Evolutionary conservation across 2,888 invertebrate genomes (phyloP).

Genomic region (Rambutsinella grinnellia): DNA sequence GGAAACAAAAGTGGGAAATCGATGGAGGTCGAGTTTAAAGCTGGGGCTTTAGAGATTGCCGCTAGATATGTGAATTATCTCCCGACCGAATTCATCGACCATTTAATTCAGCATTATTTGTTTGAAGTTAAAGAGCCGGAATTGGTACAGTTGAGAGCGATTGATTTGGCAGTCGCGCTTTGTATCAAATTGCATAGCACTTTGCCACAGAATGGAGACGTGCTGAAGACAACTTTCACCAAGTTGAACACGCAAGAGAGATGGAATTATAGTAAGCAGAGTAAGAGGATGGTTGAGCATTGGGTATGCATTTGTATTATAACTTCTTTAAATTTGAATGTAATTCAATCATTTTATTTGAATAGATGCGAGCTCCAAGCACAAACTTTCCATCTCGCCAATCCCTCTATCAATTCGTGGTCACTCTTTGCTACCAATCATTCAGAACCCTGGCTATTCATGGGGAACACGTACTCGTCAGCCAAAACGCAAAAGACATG

Average conservation of each 20-base stretch:
- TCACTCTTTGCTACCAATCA: constrained; percentile 25
- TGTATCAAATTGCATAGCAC: constrained; percentile 27
- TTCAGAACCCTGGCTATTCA: constrained; percentile 32
- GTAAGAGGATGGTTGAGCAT: constrained; percentile 34
- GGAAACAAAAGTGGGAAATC: constrained; percentile 12
- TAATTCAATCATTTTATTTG: not conserved
- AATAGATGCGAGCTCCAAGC: constrained; percentile 18
- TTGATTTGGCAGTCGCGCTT: constrained; percentile 32
- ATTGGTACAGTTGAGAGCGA: constrained; percentile 24
- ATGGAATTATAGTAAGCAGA: constrained; percentile 40
- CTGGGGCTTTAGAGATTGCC: constrained; percentile 28
- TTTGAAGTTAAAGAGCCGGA: constrained; percentile 35
- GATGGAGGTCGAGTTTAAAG: constrained; percentile 33
- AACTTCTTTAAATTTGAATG: not conserved
- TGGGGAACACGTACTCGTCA: constrained; percentile 1
- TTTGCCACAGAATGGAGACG: constrained; percentile 10
- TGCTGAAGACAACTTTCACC: constrained; percentile 11
- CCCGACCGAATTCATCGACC: constrained; percentile 38
- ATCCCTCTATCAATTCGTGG: constrained; percentile 28
- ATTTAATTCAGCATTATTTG: constrained; percentile 21
- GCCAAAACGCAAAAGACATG: constrained; percentile 25
- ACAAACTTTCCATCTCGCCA: constrained; percentile 28
- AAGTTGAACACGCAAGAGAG: constrained; percentile 22
- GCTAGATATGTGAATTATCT: constrained; percentile 32
- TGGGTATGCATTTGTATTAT: not conserved